These are phyloP conservation scores for Clytia hemisphaerica DNA, from an alignment of 30 jellyfish, hydroid and myxozoan genomes.

Conservation along the genomic window DNA sequence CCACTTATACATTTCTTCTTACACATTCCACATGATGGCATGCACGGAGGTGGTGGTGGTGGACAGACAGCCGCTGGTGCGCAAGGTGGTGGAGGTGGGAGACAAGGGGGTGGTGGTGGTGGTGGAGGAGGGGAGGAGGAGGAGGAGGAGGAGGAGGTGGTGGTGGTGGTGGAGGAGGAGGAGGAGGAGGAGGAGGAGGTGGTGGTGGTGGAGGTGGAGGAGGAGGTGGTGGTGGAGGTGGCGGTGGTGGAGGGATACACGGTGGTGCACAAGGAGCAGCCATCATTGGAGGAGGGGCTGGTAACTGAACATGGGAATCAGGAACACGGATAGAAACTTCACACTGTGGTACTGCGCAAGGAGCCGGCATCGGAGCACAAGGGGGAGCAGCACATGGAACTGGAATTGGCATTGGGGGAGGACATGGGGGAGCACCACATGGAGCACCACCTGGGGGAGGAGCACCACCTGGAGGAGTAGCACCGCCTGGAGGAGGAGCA, in stretches of 20 bases:
- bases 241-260: conserved; percentile 17
- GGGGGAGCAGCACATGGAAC: not conserved
- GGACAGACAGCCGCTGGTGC: conserved; percentile 31
- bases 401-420: conserved; percentile 13
- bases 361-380: not conserved
- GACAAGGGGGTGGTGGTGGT: conserved; percentile 22
- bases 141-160: conserved; percentile 22
- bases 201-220: conserved; percentile 30
- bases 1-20: not conserved
- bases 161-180: conserved; percentile 17
- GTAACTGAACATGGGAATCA: too few species aligned
- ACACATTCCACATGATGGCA: too few species aligned
- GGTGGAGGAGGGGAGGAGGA: conserved; percentile 49
- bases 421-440: conserved; percentile 29
- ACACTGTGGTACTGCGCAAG: conserved; percentile 37
- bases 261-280: not conserved
- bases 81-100: conserved; percentile 31
- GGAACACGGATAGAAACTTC: too few species aligned
- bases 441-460: too few species aligned
- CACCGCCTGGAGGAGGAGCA: too few species aligned
- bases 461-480: too few species aligned
- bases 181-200: conserved; percentile 50
- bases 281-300: too few species aligned
- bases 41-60: conserved; percentile 31
- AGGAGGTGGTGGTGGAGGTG: conserved; percentile 32